Evolutionary conservation across 1,140 invertebrate species (phyloP).

Genomic region (Lordiphosa collinella): DNA sequence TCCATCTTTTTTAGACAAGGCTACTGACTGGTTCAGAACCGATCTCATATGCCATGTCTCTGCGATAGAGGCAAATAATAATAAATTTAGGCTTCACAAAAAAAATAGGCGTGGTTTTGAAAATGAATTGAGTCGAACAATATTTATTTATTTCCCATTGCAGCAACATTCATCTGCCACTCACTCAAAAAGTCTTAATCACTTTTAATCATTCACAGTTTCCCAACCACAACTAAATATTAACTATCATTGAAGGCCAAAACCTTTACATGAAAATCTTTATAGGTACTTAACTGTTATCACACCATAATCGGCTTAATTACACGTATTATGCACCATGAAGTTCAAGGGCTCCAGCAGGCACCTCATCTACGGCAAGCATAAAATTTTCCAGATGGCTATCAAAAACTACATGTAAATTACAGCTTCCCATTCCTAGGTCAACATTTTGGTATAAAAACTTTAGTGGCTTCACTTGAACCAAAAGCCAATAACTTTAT

Average conservation of each 20-base stretch:
- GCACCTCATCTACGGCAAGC: neutral
- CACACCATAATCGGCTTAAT: conserved; percentile 23
- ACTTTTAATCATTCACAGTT: too few species aligned
- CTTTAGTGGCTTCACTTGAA: conserved; percentile 28
- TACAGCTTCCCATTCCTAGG: neutral
- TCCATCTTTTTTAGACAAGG: too few species aligned
- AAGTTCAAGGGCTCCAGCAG: conserved; percentile 21
- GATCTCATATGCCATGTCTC: too few species aligned
- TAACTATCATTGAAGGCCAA: neutral
- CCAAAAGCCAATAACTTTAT: conserved; percentile 38
- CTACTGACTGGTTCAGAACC: too few species aligned
- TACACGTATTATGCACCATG: conserved; percentile 12
- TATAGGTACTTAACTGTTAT: conserved; percentile 19
- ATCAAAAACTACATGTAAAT: neutral
- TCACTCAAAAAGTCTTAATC: too few species aligned
- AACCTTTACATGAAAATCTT: neutral
- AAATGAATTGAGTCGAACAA: too few species aligned
- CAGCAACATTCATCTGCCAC: too few species aligned
- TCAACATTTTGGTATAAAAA: neutral
- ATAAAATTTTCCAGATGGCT: conserved; percentile 10
- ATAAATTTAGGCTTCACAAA: too few species aligned
- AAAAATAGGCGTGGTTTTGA: too few species aligned
- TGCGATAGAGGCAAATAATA: too few species aligned
- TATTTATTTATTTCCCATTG: too few species aligned
- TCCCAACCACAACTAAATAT: too few species aligned